Percentiles rank a stretch among this genome's conserved stretches.
phyloP scores from a whole-genome alignment of 2,888 invertebrate species.

The Diarsia dahlii region DNA sequence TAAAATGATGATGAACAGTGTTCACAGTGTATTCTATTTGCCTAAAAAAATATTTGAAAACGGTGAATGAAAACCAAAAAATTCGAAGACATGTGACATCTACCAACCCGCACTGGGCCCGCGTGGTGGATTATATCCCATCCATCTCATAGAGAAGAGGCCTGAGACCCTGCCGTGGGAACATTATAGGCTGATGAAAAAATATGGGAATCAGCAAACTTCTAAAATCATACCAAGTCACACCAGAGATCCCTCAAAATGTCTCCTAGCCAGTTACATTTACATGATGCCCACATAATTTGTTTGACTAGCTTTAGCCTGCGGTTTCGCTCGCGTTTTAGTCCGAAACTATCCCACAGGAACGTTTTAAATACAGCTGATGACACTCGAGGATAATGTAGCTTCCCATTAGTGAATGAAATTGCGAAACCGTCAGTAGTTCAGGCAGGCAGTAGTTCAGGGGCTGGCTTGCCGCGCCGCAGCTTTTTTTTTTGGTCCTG shows the following conservation, averaged over 20 bases:
- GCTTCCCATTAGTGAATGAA: not conserved
- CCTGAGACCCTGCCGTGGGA: too few species aligned
- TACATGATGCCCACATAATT: not conserved
- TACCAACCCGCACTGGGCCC: too few species aligned
- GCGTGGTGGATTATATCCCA: too few species aligned
- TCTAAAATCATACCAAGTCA: not conserved
- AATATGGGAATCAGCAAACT: not conserved
- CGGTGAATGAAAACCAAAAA: too few species aligned
- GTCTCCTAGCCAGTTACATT: not conserved
- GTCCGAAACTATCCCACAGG: not conserved
- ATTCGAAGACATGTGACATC: too few species aligned
- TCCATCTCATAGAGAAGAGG: too few species aligned
- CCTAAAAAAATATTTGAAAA: too few species aligned
- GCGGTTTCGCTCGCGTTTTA: not conserved
- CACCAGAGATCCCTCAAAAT: not conserved
- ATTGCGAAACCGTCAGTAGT: too few species aligned
- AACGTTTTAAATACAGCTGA: not conserved
- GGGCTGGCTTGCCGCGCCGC: too few species aligned
- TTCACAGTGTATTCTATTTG: not conserved
- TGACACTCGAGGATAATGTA: not conserved
- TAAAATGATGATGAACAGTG: conserved; percentile 1
- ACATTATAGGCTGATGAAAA: too few species aligned
- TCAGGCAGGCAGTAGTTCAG: too few species aligned
- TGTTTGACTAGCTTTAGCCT: not conserved
- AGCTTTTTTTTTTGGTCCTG: too few species aligned